Conservation (phyloP, 2,888 invertebrate genomes). For the Allacma fusca region DNA sequence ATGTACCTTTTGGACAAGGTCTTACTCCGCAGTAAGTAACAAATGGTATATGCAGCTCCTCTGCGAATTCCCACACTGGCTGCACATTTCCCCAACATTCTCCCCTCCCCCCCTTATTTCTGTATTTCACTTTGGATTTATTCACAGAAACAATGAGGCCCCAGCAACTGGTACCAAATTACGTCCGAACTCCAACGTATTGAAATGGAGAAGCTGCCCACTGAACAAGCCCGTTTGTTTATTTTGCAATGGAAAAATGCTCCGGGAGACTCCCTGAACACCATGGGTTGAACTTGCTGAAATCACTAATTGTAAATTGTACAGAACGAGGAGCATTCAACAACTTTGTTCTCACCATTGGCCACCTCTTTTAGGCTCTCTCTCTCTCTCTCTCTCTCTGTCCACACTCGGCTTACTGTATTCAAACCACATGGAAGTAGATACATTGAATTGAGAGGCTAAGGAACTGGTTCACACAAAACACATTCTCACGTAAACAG, state of each 20-base stretch:
- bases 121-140: background rate
- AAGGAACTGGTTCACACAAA: too few relatives aligned
- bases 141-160: background rate
- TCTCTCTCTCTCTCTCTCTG: too few relatives aligned
- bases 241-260: background rate
- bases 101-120: background rate
- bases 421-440: too few relatives aligned
- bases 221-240: background rate
- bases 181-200: too few relatives aligned
- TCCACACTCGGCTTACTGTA: too few relatives aligned
- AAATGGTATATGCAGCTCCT: too few relatives aligned
- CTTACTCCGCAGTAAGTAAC: background rate
- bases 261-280: background rate
- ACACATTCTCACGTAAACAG: too few relatives aligned
- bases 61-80: too few relatives aligned
- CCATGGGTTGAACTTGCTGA: conserved; percentile 22
- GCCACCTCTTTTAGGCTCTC: too few relatives aligned
- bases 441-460: too few relatives aligned
- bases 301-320: conserved; percentile 40
- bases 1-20: too few relatives aligned
- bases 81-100: background rate
- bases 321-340: background rate
- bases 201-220: too few relatives aligned
- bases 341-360: background rate
- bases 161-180: background rate